Percentiles rank a stretch among this genome's conserved stretches.
Evolutionary conservation across 2,888 invertebrate species (phyloP).

Genomic region (Synergus japonicus): DNA sequence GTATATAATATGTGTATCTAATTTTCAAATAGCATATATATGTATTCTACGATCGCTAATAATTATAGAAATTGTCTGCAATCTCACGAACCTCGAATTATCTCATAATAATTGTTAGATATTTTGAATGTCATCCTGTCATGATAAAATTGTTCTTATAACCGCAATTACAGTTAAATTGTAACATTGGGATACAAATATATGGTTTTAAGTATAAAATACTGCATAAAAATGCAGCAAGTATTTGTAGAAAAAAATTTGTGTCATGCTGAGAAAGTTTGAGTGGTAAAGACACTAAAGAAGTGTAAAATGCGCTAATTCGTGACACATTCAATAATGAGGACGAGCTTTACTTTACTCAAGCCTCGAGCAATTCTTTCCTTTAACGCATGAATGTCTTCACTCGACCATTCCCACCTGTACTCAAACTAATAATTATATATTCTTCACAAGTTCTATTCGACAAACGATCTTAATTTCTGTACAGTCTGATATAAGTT

Average conservation of each 20-base stretch:
- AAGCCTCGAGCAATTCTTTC: constrained; percentile 50
- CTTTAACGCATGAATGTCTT: neutral
- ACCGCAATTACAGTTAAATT: constrained; percentile 11
- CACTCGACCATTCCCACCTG: too few relatives aligned
- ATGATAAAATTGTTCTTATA: constrained; percentile 24
- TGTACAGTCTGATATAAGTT: too few relatives aligned
- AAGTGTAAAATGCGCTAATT: constrained; percentile 59
- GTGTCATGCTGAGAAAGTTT: neutral
- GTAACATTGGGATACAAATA: constrained; percentile 12
- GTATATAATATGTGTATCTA: too few relatives aligned
- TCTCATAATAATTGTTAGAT: constrained; percentile 22
- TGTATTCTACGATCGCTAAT: constrained; percentile 36
- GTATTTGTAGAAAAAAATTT: constrained; percentile 2
- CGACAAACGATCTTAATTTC: too few relatives aligned
- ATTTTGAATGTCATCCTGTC: constrained; percentile 13
- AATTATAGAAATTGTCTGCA: constrained; percentile 24
- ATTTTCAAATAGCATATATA: neutral
- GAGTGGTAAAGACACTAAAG: constrained; percentile 41
- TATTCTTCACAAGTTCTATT: neutral
- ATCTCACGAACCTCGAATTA: constrained; percentile 15
- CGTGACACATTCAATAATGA: constrained; percentile 60
- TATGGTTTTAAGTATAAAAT: too few relatives aligned
- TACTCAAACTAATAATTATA: neutral
- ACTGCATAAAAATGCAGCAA: neutral
- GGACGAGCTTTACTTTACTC: constrained; percentile 61